Conservation (phyloP, 2,113 vertebrate species). For the Sturnus vulgaris region DNA sequence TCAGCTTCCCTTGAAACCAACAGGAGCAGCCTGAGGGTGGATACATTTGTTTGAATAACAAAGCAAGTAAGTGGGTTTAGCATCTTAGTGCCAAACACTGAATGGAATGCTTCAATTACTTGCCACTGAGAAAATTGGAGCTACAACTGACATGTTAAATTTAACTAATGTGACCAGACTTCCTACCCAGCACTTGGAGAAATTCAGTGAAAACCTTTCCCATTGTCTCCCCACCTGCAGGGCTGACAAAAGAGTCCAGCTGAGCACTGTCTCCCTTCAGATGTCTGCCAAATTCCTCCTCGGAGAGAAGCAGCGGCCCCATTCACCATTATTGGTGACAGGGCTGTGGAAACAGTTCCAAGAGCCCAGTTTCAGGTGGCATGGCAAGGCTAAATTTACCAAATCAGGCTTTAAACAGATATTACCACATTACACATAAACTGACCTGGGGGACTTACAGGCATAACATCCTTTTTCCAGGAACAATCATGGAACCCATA, state of each 20-base stretch:
- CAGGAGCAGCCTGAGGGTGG: background rate
- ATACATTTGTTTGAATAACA: background rate
- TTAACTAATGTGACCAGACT: background rate
- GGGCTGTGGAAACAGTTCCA: background rate
- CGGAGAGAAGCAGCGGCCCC: background rate
- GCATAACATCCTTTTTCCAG: background rate
- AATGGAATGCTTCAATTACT: background rate
- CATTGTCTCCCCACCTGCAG: background rate
- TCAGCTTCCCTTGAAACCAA: background rate
- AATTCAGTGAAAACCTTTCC: background rate
- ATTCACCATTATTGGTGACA: background rate
- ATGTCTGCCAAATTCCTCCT: background rate
- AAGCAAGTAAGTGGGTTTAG: background rate
- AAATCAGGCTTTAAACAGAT: background rate
- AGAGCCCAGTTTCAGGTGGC: background rate
- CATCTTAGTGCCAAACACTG: background rate
- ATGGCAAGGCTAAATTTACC: background rate
- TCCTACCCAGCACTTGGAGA: background rate
- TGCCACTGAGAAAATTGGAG: background rate
- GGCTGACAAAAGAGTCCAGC: background rate
- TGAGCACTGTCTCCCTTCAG: background rate
- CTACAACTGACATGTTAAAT: rapidly evolving
- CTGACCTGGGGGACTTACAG: background rate
- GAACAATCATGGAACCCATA: background rate
- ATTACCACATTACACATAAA: background rate